Conservation (phyloP, 2,888 invertebrate genomes). For the Carpatolechia fugitivella region DNA sequence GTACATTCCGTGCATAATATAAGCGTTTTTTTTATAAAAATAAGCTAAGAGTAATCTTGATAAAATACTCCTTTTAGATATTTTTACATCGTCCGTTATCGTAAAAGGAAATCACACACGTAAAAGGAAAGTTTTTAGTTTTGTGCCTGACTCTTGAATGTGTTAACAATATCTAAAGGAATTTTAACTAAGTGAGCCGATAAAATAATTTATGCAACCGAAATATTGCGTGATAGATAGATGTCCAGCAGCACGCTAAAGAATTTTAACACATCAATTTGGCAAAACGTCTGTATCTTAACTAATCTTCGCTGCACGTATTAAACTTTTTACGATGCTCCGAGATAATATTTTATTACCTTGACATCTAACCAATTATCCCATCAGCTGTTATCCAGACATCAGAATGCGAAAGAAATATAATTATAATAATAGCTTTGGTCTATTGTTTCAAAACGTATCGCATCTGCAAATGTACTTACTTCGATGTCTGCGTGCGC, state of each 20-base stretch:
- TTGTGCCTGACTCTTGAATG: no score
- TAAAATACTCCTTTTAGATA: no score
- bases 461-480: neutral
- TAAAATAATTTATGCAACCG: no score
- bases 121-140: no score
- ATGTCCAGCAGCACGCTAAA: neutral
- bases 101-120: no score
- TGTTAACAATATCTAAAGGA: no score
- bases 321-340: neutral
- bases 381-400: neutral
- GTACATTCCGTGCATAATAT: no score
- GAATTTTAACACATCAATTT: neutral
- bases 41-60: no score
- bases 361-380: neutral
- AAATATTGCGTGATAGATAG: neutral
- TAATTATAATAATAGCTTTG: constrained; percentile 13
- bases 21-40: no score
- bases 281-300: neutral
- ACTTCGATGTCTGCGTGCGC: no score
- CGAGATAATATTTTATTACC: neutral
- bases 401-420: neutral
- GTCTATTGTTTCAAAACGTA: constrained; percentile 13
- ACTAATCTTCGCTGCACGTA: neutral
- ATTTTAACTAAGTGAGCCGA: no score
- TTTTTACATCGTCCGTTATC: no score